Evolutionary conservation across 2,888 invertebrate species (phyloP).

Genomic region (Camponotus fellah): DNA sequence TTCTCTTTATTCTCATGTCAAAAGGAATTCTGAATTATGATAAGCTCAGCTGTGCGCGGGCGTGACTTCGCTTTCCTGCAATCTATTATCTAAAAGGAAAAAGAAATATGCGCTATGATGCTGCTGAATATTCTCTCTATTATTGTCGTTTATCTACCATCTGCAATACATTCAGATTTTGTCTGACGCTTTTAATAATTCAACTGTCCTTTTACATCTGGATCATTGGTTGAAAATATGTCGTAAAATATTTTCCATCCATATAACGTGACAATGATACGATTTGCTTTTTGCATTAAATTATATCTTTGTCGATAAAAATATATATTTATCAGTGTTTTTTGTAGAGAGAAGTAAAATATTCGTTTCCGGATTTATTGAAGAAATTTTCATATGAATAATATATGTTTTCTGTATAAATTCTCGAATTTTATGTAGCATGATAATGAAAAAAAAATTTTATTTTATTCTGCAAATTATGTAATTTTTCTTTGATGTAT

Average conservation of each 20-base stretch:
- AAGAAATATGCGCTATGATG: conserved; percentile 15
- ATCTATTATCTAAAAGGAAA: conserved; percentile 49
- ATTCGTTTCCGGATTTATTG: conserved; percentile 24
- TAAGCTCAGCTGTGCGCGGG: conserved; percentile 18
- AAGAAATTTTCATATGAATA: conserved; percentile 25
- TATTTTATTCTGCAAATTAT: not conserved
- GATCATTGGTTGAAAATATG: conserved; percentile 22
- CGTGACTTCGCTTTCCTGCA: conserved; percentile 19
- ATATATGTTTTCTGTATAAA: not conserved
- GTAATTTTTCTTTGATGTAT: not conserved
- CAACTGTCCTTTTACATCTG: conserved; percentile 5
- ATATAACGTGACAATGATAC: conserved; percentile 19
- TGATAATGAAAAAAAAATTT: not conserved
- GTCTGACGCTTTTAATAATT: conserved; percentile 39
- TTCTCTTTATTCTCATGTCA: conserved; percentile 17
- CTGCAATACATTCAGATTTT: conserved; percentile 30
- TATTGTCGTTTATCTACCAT: conserved; percentile 38
- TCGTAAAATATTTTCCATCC: conserved; percentile 39
- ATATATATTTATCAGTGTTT: not conserved
- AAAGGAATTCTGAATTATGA: conserved; percentile 49
- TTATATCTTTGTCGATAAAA: conserved; percentile 28
- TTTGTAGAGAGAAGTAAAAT: conserved; percentile 26
- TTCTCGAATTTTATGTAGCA: not conserved
- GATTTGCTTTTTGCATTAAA: conserved; percentile 1
- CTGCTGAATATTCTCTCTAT: conserved; percentile 46